Evolutionary conservation across 2,113 vertebrate genomes (phyloP).

Genomic region (Pollimyrus isidori): DNA sequence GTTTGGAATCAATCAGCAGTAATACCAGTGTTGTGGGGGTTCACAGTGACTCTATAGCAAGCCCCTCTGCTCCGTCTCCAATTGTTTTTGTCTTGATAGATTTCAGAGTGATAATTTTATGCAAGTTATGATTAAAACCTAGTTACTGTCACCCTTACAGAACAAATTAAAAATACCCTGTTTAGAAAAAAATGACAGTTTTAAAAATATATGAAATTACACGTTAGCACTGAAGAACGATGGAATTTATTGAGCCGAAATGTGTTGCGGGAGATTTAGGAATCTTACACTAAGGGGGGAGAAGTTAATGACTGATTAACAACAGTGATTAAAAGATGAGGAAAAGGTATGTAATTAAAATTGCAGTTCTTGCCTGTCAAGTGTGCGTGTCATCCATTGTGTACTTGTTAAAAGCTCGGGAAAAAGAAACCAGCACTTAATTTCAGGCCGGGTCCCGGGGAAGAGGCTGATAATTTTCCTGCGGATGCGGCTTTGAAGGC

Average conservation of each 20-base stretch:
- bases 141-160: conserved; percentile 88
- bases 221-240: conserved; percentile 88
- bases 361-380: conserved; percentile 99
- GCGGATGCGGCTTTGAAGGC: conserved; percentile 93
- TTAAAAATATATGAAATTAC: conserved; percentile 97
- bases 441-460: conserved; percentile 90
- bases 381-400: conserved; percentile 99
- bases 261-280: conserved; percentile 87
- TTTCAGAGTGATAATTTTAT: conserved; percentile 90
- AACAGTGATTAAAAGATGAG: conserved; percentile 91
- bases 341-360: conserved; percentile 99
- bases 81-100: conserved; percentile 87
- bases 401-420: conserved; percentile 98
- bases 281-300: conserved; percentile 81
- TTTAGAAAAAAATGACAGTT: conserved; percentile 88
- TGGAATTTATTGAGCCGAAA: conserved; percentile 87
- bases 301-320: conserved; percentile 99
- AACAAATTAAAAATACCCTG: conserved; percentile 91
- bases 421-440: conserved; percentile 94
- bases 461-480: conserved; percentile 99
- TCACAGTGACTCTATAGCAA: conserved; percentile 85
- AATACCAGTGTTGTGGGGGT: conserved; percentile 78
- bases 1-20: conserved; percentile 54
- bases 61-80: conserved; percentile 77
- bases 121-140: conserved; percentile 94